Evolutionary conservation across 2,113 vertebrate genomes (phyloP), one percentile per base, ranked within the genome.

Genomic region (Bubo blakistoni): DNA sequence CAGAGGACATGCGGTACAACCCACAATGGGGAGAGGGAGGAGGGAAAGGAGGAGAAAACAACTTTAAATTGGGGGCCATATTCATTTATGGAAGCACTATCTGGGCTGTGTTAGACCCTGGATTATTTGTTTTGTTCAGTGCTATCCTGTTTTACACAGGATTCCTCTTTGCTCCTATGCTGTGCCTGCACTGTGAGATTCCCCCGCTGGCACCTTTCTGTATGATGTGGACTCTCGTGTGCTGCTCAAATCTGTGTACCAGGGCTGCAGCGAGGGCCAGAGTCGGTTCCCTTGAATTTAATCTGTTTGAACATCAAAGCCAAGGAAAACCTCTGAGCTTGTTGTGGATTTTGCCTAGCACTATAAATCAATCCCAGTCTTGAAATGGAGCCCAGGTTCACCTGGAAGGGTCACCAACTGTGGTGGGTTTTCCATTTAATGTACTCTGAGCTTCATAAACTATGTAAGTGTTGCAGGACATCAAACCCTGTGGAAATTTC

Each of bases 231-330:
- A 25, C 40, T 91, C 57, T 49, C 1, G 3, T 2, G 0, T 4
- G 9, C 17, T 89, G 36, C 73, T 86, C 61, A 47, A 11, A 81
- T 32, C 81, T 59, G 9, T 54, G 25, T 47, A 36, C 0, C 1
- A 44, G 34, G 32, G n/a, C 57, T 69, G 34, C 26, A 87, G 42
- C 2, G 3, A 84, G 62, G 30, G 54, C 24, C 54, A 70, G 71
- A 81, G 16, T 9, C 47, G 29, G 25, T 38, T 85, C 46, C 40
- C 62, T 52, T 81, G 38, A 81, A 87, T n/a, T 76, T 67, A 81
- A 91, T 79, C 81, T 67, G n/a, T 40, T 79, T 69, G 47, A 94
- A 72, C 65, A 92, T 81, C 84, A 95, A 96, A 94, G 69, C 65
- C 42, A 71, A 86, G 51, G 77, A 91, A 96, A 96, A 78, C 13